Evolutionary conservation across 1,140 invertebrate species (phyloP), one percentile per base, ranked within the genome.

Genomic region (Eurosta solidaginis): DNA sequence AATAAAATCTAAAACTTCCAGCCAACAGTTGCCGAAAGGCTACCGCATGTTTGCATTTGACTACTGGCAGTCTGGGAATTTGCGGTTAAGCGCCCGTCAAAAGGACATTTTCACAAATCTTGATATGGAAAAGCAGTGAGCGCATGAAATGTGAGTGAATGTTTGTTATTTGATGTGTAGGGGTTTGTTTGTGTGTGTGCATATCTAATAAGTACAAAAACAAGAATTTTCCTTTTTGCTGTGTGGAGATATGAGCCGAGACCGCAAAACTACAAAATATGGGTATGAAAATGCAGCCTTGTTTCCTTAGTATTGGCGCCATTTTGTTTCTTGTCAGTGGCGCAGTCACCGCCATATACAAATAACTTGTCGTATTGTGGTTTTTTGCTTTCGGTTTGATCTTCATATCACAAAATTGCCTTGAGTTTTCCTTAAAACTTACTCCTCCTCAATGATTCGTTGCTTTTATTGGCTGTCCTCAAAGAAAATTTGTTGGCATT

Each of bases 1-100:
- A 33, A 68, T 33, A 68, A 68, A 68, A 68, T 68, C 40, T 68
- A 14, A 59, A 59, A 59, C n/a, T 59, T 17, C 22, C 59, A 68
- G 1, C 59, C 49, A 52, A 25, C 49, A 52, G 59, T 33, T 12
- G 25, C 27, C 20, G 33, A n/a, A 68, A 22, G 7, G 0, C 14
- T 4, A 17, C 14, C 45, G 45, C 7, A 12, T 17, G 7, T 47
- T 47, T 3, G 45, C 12, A 17, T 17, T 47, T 47, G 45, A 47
- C 45, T 47, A 47, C 45, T 47, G n/a, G n/a, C 33, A 68, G 33
- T 68, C 59, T 17, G 2, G n/a, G 59, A 20, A 68, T 42, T 68
- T 68, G 59, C 59, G 59, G 59, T 68, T 68, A 68, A 68, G 40
- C 59, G 59, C 59, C 59, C 59, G 59, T 33, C 17, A 68, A 68